These are phyloP conservation scores for Zeus faber DNA, from an alignment of 2,113 vertebrate species.

Conservation along the genomic window DNA sequence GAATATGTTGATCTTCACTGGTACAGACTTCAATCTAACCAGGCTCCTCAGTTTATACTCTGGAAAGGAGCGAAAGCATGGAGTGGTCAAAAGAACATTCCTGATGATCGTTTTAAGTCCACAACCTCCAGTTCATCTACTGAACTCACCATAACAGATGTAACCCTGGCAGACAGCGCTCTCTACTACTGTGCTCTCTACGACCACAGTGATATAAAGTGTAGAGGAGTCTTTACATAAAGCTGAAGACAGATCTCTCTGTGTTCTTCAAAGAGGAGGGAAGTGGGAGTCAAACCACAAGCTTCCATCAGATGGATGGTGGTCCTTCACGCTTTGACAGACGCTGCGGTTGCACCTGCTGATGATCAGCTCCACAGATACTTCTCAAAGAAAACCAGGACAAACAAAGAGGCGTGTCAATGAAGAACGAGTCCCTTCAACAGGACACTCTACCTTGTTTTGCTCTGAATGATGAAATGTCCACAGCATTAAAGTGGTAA, in stretches of 20 bases:
- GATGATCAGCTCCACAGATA: neutral
- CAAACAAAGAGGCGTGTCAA: no score
- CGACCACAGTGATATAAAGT: constrained; percentile 26
- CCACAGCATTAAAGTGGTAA: no score
- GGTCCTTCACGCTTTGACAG: neutral
- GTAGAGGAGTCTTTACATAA: constrained; percentile 11
- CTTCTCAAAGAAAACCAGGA: neutral
- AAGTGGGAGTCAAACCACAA: neutral
- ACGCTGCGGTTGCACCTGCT: neutral
- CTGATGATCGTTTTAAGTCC: neutral
- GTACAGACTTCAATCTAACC: constrained; percentile 33
- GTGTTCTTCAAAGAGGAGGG: neutral
- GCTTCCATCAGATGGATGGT: neutral
- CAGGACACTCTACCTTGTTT: no score
- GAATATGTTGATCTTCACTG: fast-evolving
- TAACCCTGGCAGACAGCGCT: constrained; percentile 12
- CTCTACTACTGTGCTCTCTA: constrained; percentile 17
- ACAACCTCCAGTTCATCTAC: neutral
- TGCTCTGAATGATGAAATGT: no score
- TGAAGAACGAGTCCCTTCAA: no score
- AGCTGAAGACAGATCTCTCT: neutral
- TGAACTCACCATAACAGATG: constrained; percentile 3
- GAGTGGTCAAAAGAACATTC: neutral
- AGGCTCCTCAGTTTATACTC: constrained; percentile 34
- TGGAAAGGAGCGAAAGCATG: constrained; percentile 3